Evolutionary conservation across 2,888 invertebrate species (phyloP).

Genomic region (Caenorhabditis sp.): DNA sequence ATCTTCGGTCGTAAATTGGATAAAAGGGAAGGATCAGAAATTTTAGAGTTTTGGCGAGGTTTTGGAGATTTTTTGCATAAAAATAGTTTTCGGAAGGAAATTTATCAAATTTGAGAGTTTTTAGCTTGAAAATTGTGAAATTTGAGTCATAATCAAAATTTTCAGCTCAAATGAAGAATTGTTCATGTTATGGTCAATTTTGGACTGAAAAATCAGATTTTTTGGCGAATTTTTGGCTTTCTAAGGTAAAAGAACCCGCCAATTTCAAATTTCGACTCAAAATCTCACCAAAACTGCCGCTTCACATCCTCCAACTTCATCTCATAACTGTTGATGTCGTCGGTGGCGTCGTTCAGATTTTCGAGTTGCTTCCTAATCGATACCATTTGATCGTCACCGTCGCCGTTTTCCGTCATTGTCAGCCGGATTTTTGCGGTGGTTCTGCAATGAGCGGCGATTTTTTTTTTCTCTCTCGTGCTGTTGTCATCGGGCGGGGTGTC

Average conservation of each 20-base stretch:
- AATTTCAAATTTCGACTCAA: background rate
- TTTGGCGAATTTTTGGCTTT: background rate
- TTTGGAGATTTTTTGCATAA: no score
- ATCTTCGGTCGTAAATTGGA: no score
- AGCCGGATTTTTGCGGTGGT: background rate
- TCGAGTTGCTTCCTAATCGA: conserved; percentile 61
- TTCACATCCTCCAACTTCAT: conserved; percentile 49
- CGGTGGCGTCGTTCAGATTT: conserved; percentile 60
- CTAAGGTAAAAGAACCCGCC: background rate
- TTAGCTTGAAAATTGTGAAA: no score
- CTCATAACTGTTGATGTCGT: conserved; percentile 59
- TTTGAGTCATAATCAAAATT: no score
- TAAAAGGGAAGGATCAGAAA: no score
- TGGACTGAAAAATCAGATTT: background rate
- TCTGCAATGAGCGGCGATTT: conserved; percentile 3
- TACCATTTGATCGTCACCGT: conserved; percentile 41
- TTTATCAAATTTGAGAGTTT: no score
- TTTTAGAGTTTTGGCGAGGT: no score
- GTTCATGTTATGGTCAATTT: no score
- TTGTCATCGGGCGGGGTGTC: no score
- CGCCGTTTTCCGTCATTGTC: conserved; percentile 52
- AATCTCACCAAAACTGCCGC: conserved; percentile 53
- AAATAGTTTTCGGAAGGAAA: no score
- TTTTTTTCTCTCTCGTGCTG: background rate
- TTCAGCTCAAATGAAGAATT: no score